Evolutionary conservation across 2,797 vertebrate genomes (phyloP).

Genomic region (Myotis daubentonii): DNA sequence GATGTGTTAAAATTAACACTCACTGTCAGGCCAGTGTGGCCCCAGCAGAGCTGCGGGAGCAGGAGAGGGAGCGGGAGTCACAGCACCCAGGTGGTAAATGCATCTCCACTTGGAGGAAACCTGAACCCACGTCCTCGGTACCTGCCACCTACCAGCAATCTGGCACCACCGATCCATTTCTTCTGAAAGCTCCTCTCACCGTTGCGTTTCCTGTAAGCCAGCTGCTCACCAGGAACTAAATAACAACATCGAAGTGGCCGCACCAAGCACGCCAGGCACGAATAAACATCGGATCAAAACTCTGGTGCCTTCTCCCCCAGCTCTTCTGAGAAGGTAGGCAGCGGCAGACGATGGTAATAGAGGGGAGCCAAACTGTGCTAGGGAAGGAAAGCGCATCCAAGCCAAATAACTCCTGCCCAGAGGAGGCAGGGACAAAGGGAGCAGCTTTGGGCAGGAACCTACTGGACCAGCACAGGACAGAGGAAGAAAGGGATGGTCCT

Average conservation of each 20-base stretch:
- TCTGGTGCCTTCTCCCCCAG: neutral
- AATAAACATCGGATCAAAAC: neutral
- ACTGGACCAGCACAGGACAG: neutral
- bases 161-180: slow-evolving; percentile 13
- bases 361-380: neutral
- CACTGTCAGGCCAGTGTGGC: neutral
- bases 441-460: neutral
- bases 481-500: neutral
- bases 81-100: neutral
- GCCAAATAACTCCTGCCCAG: neutral
- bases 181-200: slow-evolving; percentile 59
- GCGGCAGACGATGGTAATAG: neutral
- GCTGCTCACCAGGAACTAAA: slow-evolving; percentile 12
- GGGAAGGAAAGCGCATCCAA: neutral
- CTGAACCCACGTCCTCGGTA: neutral
- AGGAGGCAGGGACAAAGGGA: neutral
- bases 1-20: neutral
- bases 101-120: neutral
- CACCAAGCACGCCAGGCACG: slow-evolving; percentile 41
- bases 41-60: neutral
- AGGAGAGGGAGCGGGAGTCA: neutral
- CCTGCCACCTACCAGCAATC: slow-evolving; percentile 38
- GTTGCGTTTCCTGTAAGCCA: slow-evolving; percentile 37
- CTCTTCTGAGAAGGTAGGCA: neutral
- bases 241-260: slow-evolving; percentile 52